Conservation (phyloP, 1,140 invertebrate species). For the Polypedilum vanderplanki region DNA sequence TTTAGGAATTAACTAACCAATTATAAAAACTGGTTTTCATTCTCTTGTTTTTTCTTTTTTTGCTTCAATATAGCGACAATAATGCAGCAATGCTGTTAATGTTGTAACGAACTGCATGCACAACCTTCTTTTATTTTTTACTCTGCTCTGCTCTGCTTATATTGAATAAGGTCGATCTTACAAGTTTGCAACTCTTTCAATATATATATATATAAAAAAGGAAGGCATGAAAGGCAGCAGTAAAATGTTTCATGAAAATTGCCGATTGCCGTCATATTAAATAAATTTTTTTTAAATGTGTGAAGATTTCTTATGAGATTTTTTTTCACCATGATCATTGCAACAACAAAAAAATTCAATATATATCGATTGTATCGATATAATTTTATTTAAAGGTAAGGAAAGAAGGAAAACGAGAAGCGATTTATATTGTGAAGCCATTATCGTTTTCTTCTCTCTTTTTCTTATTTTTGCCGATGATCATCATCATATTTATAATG, state of each 20-base stretch:
- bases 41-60: background rate
- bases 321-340: background rate
- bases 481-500: conserved; percentile 13
- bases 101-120: background rate
- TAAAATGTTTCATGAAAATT: conserved; percentile 20
- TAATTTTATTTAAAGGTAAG: background rate
- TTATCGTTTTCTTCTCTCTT: background rate
- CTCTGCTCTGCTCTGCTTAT: background rate
- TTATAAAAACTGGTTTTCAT: conserved; percentile 22
- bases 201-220: background rate
- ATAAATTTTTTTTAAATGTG: conserved; percentile 8
- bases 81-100: conserved; percentile 9
- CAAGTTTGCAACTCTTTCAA: background rate
- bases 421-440: background rate
- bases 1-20: conserved; percentile 26
- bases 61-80: background rate
- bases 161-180: conserved; percentile 12
- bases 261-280: conserved; percentile 16
- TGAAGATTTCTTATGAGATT: conserved; percentile 6
- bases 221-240: background rate
- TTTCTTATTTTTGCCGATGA: background rate
- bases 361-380: background rate
- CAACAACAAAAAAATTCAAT: background rate
- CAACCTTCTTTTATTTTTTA: background rate
- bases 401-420: background rate